phyloP scores from a whole-genome alignment of 2,113 vertebrate species.

The Gallinago jamesoni region DNA sequence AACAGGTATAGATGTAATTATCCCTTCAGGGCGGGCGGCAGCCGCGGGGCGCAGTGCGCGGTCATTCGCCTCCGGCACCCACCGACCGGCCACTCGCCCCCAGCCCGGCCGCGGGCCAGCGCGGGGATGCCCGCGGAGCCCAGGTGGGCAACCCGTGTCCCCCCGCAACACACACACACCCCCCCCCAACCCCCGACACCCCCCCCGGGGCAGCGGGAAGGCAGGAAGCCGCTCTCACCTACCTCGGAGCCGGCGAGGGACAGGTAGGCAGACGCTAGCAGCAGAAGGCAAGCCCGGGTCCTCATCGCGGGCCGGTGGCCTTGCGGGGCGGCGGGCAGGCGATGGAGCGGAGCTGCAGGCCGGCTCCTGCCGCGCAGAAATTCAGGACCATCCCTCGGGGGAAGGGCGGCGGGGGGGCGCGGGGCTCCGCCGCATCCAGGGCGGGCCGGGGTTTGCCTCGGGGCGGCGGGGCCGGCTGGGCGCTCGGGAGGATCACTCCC shows the following conservation, averaged over 20 bases:
- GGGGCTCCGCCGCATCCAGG: constrained; percentile 69
- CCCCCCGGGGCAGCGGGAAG: not conserved
- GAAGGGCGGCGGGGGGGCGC: constrained; percentile 70
- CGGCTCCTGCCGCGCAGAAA: constrained; percentile 86
- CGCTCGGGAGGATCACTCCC: too few species aligned
- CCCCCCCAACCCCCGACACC: not conserved
- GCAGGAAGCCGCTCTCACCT: constrained; percentile 63
- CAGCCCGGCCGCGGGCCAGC: not conserved
- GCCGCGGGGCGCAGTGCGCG: not conserved
- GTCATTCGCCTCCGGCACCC: not conserved
- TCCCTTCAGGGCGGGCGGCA: not conserved
- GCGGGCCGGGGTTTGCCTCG: constrained; percentile 51
- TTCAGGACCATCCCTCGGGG: constrained; percentile 92
- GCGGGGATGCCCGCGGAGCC: not conserved
- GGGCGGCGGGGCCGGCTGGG: constrained; percentile 37
- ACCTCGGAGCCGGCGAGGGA: constrained; percentile 88
- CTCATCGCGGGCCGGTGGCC: constrained; percentile 90
- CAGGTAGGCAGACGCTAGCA: constrained; percentile 91
- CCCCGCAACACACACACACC: not conserved
- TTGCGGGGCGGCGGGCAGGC: constrained; percentile 77
- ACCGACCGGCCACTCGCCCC: not conserved
- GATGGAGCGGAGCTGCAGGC: constrained; percentile 85
- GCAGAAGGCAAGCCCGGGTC: constrained; percentile 85
- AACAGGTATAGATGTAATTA: too few species aligned
- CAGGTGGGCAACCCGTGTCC: not conserved